Percentiles rank a stretch among this genome's conserved stretches.
Conservation (phyloP, 2,113 vertebrate genomes). For the Panthera uncia region DNA sequence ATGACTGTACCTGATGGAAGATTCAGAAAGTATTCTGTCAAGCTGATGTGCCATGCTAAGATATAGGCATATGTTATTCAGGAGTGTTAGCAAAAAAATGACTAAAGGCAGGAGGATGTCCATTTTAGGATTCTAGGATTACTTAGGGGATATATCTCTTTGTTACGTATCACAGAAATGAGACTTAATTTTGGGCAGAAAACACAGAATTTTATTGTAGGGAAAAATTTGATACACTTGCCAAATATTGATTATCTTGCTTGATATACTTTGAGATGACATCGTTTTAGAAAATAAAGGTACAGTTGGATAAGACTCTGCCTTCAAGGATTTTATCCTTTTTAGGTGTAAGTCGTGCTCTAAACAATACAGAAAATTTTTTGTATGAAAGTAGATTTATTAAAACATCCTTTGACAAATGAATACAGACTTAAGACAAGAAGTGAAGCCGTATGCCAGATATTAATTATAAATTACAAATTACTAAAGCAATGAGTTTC, state of each 20-base stretch:
- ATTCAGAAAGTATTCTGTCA: not conserved
- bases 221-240: not conserved
- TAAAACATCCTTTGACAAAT: not conserved
- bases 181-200: not conserved
- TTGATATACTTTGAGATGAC: not conserved
- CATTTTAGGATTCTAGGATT: not conserved
- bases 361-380: not conserved
- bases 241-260: not conserved
- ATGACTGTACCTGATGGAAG: not conserved
- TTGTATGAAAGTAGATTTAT: constrained; percentile 18
- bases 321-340: not conserved
- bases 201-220: not conserved
- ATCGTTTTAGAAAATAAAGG: not conserved
- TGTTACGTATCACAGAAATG: not conserved
- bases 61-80: not conserved
- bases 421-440: not conserved
- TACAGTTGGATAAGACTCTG: not conserved
- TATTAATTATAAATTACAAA: not conserved
- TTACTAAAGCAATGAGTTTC: not conserved
- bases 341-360: not conserved
- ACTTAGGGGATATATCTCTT: not conserved
- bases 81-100: not conserved
- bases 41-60: not conserved
- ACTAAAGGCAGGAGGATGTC: not conserved
- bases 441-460: not conserved